Evolutionary conservation across 2,797 vertebrate species (phyloP).

Genomic region (Pelodytes ibericus): DNA sequence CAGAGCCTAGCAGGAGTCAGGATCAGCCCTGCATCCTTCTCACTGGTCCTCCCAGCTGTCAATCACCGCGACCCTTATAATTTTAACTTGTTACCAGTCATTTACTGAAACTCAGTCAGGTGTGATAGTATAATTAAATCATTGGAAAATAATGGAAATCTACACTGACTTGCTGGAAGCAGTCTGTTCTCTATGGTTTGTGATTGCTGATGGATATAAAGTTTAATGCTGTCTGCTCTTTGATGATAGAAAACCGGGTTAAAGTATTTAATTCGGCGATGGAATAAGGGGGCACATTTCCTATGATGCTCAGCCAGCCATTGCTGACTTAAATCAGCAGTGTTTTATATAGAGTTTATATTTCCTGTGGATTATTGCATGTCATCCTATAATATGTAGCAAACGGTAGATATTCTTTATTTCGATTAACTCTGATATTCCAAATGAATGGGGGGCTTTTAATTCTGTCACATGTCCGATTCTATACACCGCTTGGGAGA

Average conservation of each 20-base stretch:
- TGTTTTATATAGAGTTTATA: too few species aligned
- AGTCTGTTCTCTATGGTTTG: background rate
- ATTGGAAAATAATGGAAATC: constrained; percentile 56
- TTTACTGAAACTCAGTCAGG: constrained; percentile 62
- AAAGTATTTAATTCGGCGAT: constrained; percentile 13
- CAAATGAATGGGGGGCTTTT: too few species aligned
- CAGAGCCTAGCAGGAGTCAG: constrained; percentile 73
- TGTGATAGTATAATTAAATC: constrained; percentile 61
- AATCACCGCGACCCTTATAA: constrained; percentile 73
- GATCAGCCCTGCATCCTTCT: constrained; percentile 69
- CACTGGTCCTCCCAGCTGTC: constrained; percentile 77
- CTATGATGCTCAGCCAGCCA: too few species aligned
- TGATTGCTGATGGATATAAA: background rate
- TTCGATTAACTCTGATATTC: too few species aligned
- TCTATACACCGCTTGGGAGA: too few species aligned
- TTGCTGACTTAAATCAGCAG: too few species aligned
- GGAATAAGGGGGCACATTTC: too few species aligned
- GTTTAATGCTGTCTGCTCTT: constrained; percentile 7
- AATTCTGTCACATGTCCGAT: too few species aligned
- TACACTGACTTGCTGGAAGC: background rate
- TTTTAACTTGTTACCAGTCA: constrained; percentile 55
- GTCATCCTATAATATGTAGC: too few species aligned
- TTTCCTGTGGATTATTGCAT: too few species aligned
- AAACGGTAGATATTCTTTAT: too few species aligned
- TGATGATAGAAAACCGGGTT: constrained; percentile 22